phyloP scores from a whole-genome alignment of 1,140 invertebrate species.

The Vanessa atalanta region DNA sequence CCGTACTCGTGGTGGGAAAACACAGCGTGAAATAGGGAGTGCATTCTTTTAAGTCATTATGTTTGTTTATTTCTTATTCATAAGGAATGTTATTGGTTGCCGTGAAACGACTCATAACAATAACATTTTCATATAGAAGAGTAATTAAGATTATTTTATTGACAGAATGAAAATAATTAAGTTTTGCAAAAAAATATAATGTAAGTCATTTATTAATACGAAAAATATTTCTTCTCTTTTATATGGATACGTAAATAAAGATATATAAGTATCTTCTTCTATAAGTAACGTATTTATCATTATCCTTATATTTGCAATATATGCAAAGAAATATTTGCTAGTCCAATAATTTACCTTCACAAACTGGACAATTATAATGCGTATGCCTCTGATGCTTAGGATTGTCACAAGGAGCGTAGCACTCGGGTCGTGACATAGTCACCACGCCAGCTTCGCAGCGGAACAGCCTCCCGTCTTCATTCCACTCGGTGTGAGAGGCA shows the following conservation, averaged over 20 bases:
- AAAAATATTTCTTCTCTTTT: too few relatives aligned
- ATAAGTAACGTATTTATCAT: too few relatives aligned
- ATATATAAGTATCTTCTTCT: too few relatives aligned
- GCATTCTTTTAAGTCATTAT: constrained; percentile 62
- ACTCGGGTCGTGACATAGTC: constrained; percentile 88
- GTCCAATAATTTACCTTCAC: constrained; percentile 79
- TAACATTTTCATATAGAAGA: constrained; percentile 1
- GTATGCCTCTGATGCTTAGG: constrained; percentile 86
- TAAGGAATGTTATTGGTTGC: constrained; percentile 23
- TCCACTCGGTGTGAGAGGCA: constrained; percentile 89
- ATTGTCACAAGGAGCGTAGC: constrained; percentile 88
- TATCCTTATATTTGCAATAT: too few relatives aligned
- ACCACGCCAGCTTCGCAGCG: constrained; percentile 91
- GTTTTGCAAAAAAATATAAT: background rate
- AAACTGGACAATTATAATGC: constrained; percentile 89
- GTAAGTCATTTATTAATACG: too few relatives aligned
- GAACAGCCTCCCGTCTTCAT: constrained; percentile 86
- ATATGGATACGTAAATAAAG: too few relatives aligned
- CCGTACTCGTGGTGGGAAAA: constrained; percentile 58
- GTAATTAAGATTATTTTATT: constrained; percentile 4
- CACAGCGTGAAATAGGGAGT: constrained; percentile 65
- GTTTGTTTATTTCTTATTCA: constrained; percentile 49
- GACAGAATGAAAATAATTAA: too few relatives aligned
- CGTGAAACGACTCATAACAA: constrained; percentile 25
- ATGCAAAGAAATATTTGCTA: too few relatives aligned